A percentile compares a stretch with the other conserved stretches of the same genome.
Evolutionary conservation across 2,113 vertebrate species (phyloP).

Genomic region (Ploceus nigricollis): DNA sequence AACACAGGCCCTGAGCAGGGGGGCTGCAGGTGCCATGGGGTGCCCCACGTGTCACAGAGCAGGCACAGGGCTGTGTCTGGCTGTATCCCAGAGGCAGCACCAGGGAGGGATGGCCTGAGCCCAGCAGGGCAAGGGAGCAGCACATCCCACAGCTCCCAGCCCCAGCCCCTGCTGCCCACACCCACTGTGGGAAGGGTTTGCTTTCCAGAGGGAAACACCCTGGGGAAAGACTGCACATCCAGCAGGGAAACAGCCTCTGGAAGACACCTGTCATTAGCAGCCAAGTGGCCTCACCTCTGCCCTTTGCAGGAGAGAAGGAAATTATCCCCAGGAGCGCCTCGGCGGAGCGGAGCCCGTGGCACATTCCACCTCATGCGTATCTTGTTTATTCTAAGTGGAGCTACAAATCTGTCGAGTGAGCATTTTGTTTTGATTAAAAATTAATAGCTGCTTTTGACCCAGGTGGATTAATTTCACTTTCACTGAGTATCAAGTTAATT

Average conservation of each 20-base stretch:
- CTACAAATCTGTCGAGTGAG: slow-evolving; percentile 72
- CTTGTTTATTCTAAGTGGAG: slow-evolving; percentile 64
- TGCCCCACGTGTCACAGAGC: background rate
- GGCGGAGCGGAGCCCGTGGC: background rate
- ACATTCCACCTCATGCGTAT: slow-evolving; percentile 21
- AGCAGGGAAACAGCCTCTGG: background rate
- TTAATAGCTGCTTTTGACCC: slow-evolving; percentile 81
- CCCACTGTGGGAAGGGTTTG: fast-evolving
- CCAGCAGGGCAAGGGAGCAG: too few relatives aligned
- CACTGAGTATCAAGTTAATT: slow-evolving; percentile 77
- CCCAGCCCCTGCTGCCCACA: background rate
- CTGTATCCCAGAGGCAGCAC: fast-evolving
- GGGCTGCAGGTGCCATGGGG: background rate
- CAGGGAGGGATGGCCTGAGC: background rate
- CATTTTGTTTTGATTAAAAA: slow-evolving; percentile 81
- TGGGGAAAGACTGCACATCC: background rate
- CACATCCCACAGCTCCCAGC: fast-evolving
- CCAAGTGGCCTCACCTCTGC: background rate
- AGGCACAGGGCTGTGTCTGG: background rate
- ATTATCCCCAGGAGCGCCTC: slow-evolving; percentile 15
- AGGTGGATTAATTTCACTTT: slow-evolving; percentile 79
- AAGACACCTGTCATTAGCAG: background rate
- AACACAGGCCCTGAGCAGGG: background rate
- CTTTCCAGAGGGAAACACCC: background rate
- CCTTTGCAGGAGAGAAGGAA: slow-evolving; percentile 1